Conservation (phyloP, 2,113 vertebrate species). For the Dunckerocampus dactyliophorus region DNA sequence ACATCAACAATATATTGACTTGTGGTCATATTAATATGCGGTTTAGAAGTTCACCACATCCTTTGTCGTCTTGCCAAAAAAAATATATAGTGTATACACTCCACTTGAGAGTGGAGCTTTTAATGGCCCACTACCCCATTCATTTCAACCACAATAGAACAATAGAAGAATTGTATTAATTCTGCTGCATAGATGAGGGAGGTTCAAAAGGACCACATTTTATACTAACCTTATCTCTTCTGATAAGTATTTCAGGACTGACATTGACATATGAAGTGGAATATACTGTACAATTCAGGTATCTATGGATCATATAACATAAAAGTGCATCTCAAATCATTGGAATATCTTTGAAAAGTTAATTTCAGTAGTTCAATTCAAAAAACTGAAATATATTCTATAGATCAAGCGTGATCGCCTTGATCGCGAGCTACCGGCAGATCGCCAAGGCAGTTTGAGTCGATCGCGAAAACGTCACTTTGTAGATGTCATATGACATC, state of each 20-base stretch:
- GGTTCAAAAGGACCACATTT: conserved; percentile 21
- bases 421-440: no score
- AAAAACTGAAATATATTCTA: no score
- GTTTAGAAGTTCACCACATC: conserved; percentile 49
- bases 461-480: no score
- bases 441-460: no score
- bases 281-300: no score
- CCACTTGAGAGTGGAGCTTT: conserved; percentile 52
- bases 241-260: conserved; percentile 26
- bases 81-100: conserved; percentile 49
- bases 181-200: conserved; percentile 15
- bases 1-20: conserved; percentile 65
- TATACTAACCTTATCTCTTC: conserved; percentile 3
- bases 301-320: no score
- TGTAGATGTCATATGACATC: no score
- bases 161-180: conserved; percentile 36
- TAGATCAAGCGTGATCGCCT: no score
- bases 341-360: no score
- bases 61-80: conserved; percentile 61
- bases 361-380: no score
- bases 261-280: no score
- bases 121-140: conserved; percentile 45
- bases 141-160: conserved; percentile 37
- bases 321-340: no score
- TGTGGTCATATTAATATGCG: conserved; percentile 63